Evolutionary conservation across 2,113 vertebrate genomes (phyloP).

Genomic region (Periophthalmodon schlosseri): DNA sequence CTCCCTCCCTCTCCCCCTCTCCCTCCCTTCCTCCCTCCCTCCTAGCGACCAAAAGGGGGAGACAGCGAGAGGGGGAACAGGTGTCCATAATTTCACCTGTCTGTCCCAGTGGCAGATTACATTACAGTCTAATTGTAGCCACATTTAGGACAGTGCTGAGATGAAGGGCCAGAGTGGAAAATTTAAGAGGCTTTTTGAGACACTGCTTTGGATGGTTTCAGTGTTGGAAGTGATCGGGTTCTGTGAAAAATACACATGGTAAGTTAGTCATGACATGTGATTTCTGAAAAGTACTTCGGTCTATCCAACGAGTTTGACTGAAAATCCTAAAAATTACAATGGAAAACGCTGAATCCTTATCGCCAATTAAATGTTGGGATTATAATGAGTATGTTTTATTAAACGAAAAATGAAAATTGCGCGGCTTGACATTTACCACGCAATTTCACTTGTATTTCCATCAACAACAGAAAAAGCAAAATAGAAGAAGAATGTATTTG

Average conservation of each 20-base stretch:
- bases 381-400: too few relatives aligned
- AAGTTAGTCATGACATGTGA: background rate
- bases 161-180: slow-evolving; percentile 24
- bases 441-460: background rate
- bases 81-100: slow-evolving; percentile 72
- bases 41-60: slow-evolving; percentile 66
- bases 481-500: too few relatives aligned
- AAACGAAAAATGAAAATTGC: background rate
- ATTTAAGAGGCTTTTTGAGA: slow-evolving; percentile 7
- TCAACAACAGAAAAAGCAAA: too few relatives aligned
- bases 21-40: slow-evolving; percentile 38
- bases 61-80: slow-evolving; percentile 64
- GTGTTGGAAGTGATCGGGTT: slow-evolving; percentile 34
- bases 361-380: too few relatives aligned
- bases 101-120: slow-evolving; percentile 43
- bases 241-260: background rate
- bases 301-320: background rate
- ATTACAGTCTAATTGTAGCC: slow-evolving; percentile 53
- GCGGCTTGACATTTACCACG: background rate
- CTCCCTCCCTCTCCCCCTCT: slow-evolving; percentile 44
- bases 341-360: too few relatives aligned
- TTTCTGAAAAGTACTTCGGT: background rate
- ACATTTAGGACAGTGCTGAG: slow-evolving; percentile 37
- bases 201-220: slow-evolving; percentile 28
- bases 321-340: background rate